A percentile compares a stretch with the other conserved stretches of the same genome.
These are phyloP conservation scores for Telmatochromis sp. DNA, from an alignment of 2,113 vertebrate genomes.

Conservation along the genomic window DNA sequence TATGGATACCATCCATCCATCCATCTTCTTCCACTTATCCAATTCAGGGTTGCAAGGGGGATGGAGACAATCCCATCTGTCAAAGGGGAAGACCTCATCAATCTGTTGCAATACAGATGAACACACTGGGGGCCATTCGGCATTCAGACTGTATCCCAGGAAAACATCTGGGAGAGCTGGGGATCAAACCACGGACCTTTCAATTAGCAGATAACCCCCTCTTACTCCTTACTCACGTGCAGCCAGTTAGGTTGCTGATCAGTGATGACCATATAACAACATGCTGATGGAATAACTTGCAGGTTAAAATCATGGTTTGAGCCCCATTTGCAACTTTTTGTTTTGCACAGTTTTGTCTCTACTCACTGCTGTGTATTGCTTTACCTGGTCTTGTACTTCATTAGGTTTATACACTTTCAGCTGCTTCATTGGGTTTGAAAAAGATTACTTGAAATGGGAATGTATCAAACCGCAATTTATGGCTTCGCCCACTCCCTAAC, in stretches of 20 bases:
- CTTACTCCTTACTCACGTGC: not conserved
- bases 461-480: not conserved
- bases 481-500: not conserved
- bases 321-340: not conserved
- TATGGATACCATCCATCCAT: not conserved
- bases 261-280: not conserved
- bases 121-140: not conserved
- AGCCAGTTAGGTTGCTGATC: accelerated
- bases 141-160: not conserved
- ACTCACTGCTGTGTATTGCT: not conserved
- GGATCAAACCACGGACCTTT: not conserved
- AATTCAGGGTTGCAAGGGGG: not conserved
- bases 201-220: not conserved
- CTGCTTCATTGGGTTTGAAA: not conserved
- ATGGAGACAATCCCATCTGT: not conserved
- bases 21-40: not conserved
- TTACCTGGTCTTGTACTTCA: not conserved
- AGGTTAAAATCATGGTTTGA: not conserved
- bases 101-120: not conserved
- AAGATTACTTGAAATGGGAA: not conserved
- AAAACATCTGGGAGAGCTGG: not conserved
- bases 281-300: not conserved
- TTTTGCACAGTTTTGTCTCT: not conserved
- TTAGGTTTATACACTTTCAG: not conserved
- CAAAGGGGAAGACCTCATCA: not conserved